A percentile compares a stretch with the other conserved stretches of the same genome.
Conservation (phyloP, 1,140 invertebrate genomes). For the Ceratosolen solmsi region DNA sequence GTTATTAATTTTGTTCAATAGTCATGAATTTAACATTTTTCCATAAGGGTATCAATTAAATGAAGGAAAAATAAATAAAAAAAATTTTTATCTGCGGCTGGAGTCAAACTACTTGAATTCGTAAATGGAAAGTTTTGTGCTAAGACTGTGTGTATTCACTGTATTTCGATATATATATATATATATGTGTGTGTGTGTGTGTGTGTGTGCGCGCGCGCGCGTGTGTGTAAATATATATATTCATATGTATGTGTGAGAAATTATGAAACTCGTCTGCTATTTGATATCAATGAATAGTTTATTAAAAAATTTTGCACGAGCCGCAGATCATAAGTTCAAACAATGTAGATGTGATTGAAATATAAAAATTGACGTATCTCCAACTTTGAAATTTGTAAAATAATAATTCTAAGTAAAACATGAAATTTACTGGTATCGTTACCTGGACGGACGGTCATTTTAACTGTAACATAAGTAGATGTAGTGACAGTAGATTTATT, state of each 20-base stretch:
- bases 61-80: not conserved
- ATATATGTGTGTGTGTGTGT: not conserved
- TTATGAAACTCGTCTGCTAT: too few relatives aligned
- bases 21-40: too few relatives aligned
- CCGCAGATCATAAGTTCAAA: slow-evolving; percentile 21
- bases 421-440: slow-evolving; percentile 47
- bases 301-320: not conserved
- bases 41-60: too few relatives aligned
- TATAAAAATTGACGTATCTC: slow-evolving; percentile 34
- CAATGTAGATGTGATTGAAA: slow-evolving; percentile 12
- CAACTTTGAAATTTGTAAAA: slow-evolving; percentile 42
- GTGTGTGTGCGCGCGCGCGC: too few relatives aligned
- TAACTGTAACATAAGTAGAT: slow-evolving; percentile 49
- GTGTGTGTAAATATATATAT: slow-evolving; percentile 2
- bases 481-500: slow-evolving; percentile 45
- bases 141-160: slow-evolving; percentile 30
- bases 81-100: slow-evolving; percentile 31
- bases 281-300: slow-evolving; percentile 26
- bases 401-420: slow-evolving; percentile 39
- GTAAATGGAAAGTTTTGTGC: slow-evolving; percentile 1
- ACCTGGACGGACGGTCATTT: slow-evolving; percentile 48
- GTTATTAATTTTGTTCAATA: too few relatives aligned
- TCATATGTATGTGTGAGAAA: slow-evolving; percentile 2
- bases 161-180: slow-evolving; percentile 22
- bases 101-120: not conserved